A percentile compares a stretch with the other conserved stretches of the same genome.
phyloP scores from a whole-genome alignment of 2,797 vertebrate genomes.

The Limnodromus scolopaceus region DNA sequence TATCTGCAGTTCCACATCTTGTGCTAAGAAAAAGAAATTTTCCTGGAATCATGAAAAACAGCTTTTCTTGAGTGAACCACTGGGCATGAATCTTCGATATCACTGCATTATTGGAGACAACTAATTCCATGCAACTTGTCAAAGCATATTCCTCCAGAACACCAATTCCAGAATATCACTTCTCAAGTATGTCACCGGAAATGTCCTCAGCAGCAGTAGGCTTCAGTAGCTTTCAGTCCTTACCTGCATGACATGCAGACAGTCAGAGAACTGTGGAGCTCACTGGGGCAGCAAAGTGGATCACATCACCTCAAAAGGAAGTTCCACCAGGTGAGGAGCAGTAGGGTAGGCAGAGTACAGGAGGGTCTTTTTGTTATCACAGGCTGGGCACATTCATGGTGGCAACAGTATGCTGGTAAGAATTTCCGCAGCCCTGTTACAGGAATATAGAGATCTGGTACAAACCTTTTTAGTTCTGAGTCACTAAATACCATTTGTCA shows the following conservation, averaged over 20 bases:
- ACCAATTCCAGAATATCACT: not conserved
- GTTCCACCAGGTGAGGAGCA: not conserved
- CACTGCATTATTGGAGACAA: not conserved
- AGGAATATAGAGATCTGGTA: not conserved
- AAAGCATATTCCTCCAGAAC: not conserved
- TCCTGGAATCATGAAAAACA: not conserved
- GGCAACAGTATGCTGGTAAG: not conserved
- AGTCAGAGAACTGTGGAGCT: not conserved
- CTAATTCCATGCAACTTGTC: not conserved
- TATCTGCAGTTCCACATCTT: not conserved
- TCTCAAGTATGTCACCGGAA: not conserved
- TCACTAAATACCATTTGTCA: not conserved
- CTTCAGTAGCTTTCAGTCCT: not conserved
- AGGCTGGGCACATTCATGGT: not conserved
- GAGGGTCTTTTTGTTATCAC: not conserved
- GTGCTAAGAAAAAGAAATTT: not conserved
- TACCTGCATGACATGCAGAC: rapidly evolving
- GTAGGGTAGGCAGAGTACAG: not conserved
- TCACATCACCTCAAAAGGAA: not conserved
- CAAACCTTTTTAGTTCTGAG: not conserved
- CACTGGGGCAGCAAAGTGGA: not conserved
- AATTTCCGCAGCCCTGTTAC: not conserved
- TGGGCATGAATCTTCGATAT: not conserved
- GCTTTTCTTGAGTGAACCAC: not conserved
- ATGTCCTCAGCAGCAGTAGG: not conserved